Percentiles rank a stretch among this genome's conserved stretches.
These are phyloP conservation scores for Julus scanicus DNA, from an alignment of 2,888 invertebrate species.

Conservation along the genomic window DNA sequence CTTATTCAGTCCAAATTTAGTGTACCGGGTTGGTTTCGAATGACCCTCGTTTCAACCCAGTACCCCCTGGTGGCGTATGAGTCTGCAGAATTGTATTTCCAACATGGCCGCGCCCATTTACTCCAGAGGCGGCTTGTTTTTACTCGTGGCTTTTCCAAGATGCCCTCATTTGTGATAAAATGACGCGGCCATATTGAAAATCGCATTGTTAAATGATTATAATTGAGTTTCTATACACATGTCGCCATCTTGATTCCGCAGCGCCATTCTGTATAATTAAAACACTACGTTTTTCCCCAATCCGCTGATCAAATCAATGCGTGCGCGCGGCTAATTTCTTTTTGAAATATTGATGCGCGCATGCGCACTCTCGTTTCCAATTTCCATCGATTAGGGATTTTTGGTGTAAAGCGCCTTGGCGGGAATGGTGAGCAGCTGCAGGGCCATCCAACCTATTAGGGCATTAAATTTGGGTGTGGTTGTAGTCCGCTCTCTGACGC, in stretches of 20 bases:
- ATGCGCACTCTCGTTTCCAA: neutral
- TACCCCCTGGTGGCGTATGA: too few species aligned
- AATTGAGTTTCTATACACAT: too few species aligned
- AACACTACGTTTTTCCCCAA: neutral
- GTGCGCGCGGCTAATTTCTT: neutral
- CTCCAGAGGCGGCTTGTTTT: too few species aligned
- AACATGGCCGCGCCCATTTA: too few species aligned
- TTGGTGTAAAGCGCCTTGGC: neutral
- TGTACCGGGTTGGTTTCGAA: too few species aligned
- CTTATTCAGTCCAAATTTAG: too few species aligned
- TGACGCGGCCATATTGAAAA: too few species aligned
- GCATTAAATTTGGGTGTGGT: constrained; percentile 53
- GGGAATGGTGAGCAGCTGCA: neutral
- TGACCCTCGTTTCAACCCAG: too few species aligned
- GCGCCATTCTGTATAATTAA: neutral
- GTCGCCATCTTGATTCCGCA: constrained; percentile 16
- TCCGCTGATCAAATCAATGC: neutral
- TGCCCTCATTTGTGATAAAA: too few species aligned
- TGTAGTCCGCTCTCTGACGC: neutral
- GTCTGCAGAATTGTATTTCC: too few species aligned
- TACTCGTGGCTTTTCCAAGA: neutral
- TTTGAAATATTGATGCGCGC: constrained; percentile 17
- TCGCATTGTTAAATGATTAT: too few species aligned
- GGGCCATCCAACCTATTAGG: constrained; percentile 46
- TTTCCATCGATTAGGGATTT: neutral